Evolutionary conservation across 2,888 invertebrate species (phyloP).

Genomic region (Himalopsyche anomala): DNA sequence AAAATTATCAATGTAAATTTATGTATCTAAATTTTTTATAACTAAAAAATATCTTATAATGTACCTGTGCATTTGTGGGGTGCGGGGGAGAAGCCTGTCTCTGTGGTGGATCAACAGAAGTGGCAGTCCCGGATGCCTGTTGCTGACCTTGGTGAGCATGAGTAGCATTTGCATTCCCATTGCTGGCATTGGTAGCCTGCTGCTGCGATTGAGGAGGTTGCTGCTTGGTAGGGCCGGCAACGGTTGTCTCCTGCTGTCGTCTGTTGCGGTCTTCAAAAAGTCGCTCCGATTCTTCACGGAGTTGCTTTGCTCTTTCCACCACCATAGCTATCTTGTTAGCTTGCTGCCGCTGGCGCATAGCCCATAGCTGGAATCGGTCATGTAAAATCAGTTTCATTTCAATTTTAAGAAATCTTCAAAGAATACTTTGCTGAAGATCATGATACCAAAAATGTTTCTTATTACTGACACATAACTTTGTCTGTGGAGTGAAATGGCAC

Average conservation of each 20-base stretch:
- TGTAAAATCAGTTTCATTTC: background rate
- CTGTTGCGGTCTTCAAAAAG: constrained; percentile 77
- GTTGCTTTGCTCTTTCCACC: constrained; percentile 88
- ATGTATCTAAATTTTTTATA: too few species aligned
- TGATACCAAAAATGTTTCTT: too few species aligned
- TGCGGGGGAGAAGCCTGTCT: constrained; percentile 24
- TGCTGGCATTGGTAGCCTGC: background rate
- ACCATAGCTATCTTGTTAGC: constrained; percentile 85
- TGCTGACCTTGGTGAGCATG: constrained; percentile 67
- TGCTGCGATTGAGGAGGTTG: constrained; percentile 21
- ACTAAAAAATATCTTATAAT: background rate
- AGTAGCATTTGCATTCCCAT: background rate
- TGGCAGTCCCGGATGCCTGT: constrained; percentile 68
- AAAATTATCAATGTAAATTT: too few species aligned
- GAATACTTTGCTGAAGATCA: too few species aligned
- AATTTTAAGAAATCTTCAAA: background rate
- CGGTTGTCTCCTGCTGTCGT: constrained; percentile 69
- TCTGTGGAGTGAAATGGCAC: constrained; percentile 46
- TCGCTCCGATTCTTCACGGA: constrained; percentile 93
- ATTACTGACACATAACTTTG: background rate
- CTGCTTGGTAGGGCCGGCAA: background rate
- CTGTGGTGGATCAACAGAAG: constrained; percentile 68
- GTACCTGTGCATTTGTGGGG: background rate
- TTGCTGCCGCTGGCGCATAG: constrained; percentile 83
- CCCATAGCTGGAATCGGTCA: constrained; percentile 76